Evolutionary conservation across 2,888 invertebrate genomes (phyloP).

Genomic region (Poecilobothrus nobilitatus): DNA sequence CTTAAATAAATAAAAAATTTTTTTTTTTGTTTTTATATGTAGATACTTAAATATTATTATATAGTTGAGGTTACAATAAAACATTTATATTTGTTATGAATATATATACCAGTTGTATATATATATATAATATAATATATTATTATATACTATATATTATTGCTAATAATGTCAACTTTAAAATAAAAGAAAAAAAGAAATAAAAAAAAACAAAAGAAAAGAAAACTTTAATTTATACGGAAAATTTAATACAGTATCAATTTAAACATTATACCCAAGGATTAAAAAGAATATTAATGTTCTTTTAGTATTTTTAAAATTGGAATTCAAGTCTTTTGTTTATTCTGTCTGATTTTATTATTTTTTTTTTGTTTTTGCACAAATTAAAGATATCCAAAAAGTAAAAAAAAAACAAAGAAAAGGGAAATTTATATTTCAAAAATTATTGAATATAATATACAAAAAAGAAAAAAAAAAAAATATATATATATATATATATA

Average conservation of each 20-base stretch:
- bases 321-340: not conserved
- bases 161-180: not conserved
- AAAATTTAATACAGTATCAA: constrained; percentile 4
- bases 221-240: not conserved
- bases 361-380: too few relatives aligned
- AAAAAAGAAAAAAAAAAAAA: too few relatives aligned
- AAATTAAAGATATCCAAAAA: too few relatives aligned
- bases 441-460: too few relatives aligned
- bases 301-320: not conserved
- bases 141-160: not conserved
- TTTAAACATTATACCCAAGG: not conserved
- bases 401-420: too few relatives aligned
- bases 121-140: not conserved
- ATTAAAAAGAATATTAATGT: not conserved
- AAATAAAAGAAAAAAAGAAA: not conserved
- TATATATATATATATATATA: too few relatives aligned
- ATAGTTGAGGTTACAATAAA: too few relatives aligned
- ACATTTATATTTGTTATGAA: not conserved
- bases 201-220: too few relatives aligned
- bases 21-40: too few relatives aligned
- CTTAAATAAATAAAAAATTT: not conserved
- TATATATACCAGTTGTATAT: not conserved
- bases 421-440: too few relatives aligned
- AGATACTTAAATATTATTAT: not conserved
- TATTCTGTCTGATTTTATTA: too few relatives aligned